Evolutionary conservation across 2,797 vertebrate genomes (phyloP).

Genomic region (Philypnodon macrostomus): DNA sequence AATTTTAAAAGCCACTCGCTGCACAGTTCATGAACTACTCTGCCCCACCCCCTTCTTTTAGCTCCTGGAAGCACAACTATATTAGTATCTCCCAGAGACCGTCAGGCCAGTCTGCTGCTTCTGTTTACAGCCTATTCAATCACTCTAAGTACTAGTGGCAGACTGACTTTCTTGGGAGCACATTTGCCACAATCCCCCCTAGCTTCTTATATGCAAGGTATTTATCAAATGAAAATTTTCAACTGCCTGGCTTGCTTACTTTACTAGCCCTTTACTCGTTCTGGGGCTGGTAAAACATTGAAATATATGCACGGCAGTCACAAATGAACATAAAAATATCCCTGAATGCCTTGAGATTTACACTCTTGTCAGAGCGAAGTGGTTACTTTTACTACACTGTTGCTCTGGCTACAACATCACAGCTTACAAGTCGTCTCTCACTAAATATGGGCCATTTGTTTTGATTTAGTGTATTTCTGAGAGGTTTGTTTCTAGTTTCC

Average conservation of each 20-base stretch:
- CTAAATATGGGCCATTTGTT: slow-evolving; percentile 51
- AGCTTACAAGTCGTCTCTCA: slow-evolving; percentile 27
- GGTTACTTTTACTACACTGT: slow-evolving; percentile 49
- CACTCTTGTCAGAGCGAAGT: slow-evolving; percentile 46
- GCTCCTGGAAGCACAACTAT: slow-evolving; percentile 51
- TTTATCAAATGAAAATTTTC: slow-evolving; percentile 67
- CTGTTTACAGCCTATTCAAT: slow-evolving; percentile 68
- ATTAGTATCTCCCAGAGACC: slow-evolving; percentile 64
- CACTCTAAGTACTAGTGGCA: slow-evolving; percentile 64
- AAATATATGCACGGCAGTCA: slow-evolving; percentile 60
- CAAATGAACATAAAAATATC: slow-evolving; percentile 53
- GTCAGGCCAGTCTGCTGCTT: slow-evolving; percentile 57
- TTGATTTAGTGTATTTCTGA: slow-evolving; percentile 36
- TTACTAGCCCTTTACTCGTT: slow-evolving; percentile 51
- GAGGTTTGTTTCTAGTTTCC: slow-evolving; percentile 13
- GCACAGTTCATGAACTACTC: slow-evolving; percentile 62
- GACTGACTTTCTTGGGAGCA: slow-evolving; percentile 64
- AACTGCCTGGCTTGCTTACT: slow-evolving; percentile 51
- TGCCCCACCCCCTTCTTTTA: slow-evolving; percentile 30
- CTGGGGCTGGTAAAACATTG: slow-evolving; percentile 48
- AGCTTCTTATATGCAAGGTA: slow-evolving; percentile 52
- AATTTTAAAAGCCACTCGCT: slow-evolving; percentile 52
- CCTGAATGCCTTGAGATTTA: slow-evolving; percentile 52
- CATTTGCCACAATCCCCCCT: slow-evolving; percentile 51
- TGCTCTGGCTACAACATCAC: slow-evolving; percentile 38